Base-by-base conservation (phyloP, 2,888 invertebrate species). In the Stegophylla sp. region DNA sequence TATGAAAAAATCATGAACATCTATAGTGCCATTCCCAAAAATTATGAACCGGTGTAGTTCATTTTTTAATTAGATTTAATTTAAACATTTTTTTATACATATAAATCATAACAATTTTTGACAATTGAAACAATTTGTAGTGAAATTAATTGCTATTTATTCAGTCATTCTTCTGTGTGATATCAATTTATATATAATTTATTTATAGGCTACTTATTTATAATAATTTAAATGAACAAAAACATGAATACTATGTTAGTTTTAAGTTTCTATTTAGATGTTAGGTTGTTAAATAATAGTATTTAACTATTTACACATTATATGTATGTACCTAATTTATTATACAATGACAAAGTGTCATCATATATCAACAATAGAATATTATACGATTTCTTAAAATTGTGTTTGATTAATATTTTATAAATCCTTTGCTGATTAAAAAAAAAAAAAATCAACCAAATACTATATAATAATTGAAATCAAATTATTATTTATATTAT, bases 121-220 rank as follows among this genome's bases (percentile, higher is more conserved):
- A 64, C 41, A 75, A 64, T 61, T 61, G 48, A 66, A 71, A 56
- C 28, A 28, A 77, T 77, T 77, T 67, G 77, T 77, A 77, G 67
- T 67, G 67, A 67, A 66, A 77, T 45, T 13, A 53, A 79, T 79
- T 79, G 79, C 79, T 79, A 79, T 79, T 79, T 79, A 79, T 79
- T 79, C 79, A 71, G 79, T 79, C 79, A 71, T 79, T 79, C 45
- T 77, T 79, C 67, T 69, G 67, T 79, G 79, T 79, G 79, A 79
- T 79, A 79, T 79, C 79, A 79, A 59, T 59, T 79, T 79, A 79
- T 79, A 71, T 48, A 71, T 69, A 23, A 69, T 79, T 69, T 77
- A 76, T 67, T 76, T 79, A 79, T 79, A 79, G 79, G 69, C 61
- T 61, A 79, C 61, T 59, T 71, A 79, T 79, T 71, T 79, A 79